Base-by-base conservation (phyloP, 1,140 invertebrate species). In the Heliothis virescens region DNA sequence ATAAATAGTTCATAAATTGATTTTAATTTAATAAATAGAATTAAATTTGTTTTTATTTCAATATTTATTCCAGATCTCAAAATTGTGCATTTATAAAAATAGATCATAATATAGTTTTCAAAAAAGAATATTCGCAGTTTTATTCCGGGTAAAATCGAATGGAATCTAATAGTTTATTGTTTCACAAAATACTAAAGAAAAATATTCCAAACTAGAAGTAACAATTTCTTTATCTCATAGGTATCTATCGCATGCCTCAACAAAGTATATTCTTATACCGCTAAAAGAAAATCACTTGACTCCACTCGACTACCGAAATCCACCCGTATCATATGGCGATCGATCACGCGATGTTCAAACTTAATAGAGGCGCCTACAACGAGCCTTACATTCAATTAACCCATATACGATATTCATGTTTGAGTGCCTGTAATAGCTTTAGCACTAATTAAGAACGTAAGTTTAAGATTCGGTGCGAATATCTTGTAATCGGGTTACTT, bases 401-500 rank as follows among this genome's bases (percentile, higher is more conserved):
- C 29, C 29, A 57, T 50, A 57, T 72, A 57, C 69, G 69, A 72
- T 57, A 57, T 72, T 72, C 52, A 72, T 34, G 69, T 72, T 72
- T 16, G n/a, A 57, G 69, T 57, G 69, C 15, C 21, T 55, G 52
- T 72, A 72, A 72, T 72, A 57, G 52, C 26, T 57, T 48, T 72
- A 34, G 41, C 29, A 72, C 69, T 72, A 57, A 72, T 52, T 69
- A 69, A 48, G 47, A 69, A 21, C 15, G 47, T 69, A 69, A 7
- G 48, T 11, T 50, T 50, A 52, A 52, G 65, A 52, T 26, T 67
- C 50, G 47, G 18, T 48, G 62, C 21, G 29, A 34, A 3, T 12
- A 16, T 12, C 57, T 26, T 10, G 62, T 47, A 47, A 65, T 65
- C 41, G 34, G 9, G 16, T 65, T 65, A 65, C 5, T 18, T 29